Evolutionary conservation across 2,113 vertebrate genomes (phyloP), one percentile per base, ranked within the genome.

Genomic region (Callospermophilus lateralis): DNA sequence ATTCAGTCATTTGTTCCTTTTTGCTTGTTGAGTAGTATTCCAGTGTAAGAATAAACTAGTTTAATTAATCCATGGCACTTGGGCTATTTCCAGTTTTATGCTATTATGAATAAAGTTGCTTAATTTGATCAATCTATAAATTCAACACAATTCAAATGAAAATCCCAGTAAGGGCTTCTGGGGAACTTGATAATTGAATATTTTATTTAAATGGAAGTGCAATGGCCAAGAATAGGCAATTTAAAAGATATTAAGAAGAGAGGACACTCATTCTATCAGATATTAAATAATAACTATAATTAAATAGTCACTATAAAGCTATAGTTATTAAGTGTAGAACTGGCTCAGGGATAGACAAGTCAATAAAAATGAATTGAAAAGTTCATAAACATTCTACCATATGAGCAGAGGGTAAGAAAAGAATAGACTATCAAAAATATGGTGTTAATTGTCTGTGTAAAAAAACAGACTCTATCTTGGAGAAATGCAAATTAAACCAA

Each of bases 401-500:
- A 6, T 87, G 34, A 87, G 63, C 58, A 92, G 77, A 94, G 83
- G 45, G 10, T 34, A 58, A 58, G 74, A 53, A 92, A 73, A 72
- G 51, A 19, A 96, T 9, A 30, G 63, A 76, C 17, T 34, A 76
- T 61, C 67, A 91, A 87, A 94, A 84, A 51, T 63, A 78, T 55
- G 72, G 30, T 30, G n/a, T 45, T 22, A 13, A 8, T 48, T 48
- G 37, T 45, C 74, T 32, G 42, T 4, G 51, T 24, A 19, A 42
- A 68, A 74, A 93, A 85, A 86, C 39, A 88, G 84, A 74, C 37
- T 67, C 34, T 45, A 28, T 34, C 51, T 84, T 76, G 87, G 37
- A 89, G 81, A 63, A 39, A 85, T 80, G 79, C 67, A 91, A 86
- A 73, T 72, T 81, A 89, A 85, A 67, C 67, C 22, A 72, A 77